phyloP scores from a whole-genome alignment of 2,888 invertebrate genomes.

The Pyrochroa serraticornis region DNA sequence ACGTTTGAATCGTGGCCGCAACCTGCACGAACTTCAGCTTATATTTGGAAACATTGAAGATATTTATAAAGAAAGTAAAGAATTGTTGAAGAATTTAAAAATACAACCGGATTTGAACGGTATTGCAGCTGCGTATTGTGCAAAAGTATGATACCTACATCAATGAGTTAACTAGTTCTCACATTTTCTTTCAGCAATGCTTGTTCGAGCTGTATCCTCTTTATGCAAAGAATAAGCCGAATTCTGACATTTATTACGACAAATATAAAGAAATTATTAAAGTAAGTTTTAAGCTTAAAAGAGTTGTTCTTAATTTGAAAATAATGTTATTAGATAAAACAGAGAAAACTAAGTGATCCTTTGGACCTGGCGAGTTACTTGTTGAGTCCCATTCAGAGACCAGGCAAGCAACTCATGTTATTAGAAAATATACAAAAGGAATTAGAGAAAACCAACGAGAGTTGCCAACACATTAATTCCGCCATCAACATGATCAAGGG shows the following conservation, averaged over 20 bases:
- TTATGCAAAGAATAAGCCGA: conserved; percentile 44
- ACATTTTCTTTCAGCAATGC: conserved; percentile 37
- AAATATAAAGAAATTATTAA: conserved; percentile 33
- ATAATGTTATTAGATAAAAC: conserved; percentile 47
- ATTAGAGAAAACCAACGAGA: neutral
- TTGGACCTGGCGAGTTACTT: conserved; percentile 40
- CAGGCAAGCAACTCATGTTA: conserved; percentile 38
- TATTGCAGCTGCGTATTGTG: conserved; percentile 30
- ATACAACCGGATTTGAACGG: neutral
- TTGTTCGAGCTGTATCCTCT: conserved; percentile 43
- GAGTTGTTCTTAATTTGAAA: conserved; percentile 11
- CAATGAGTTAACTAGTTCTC: neutral
- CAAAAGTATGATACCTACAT: conserved; percentile 32
- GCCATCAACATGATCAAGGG: neutral
- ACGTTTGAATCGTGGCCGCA: neutral
- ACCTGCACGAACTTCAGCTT: neutral
- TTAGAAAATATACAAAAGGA: conserved; percentile 36
- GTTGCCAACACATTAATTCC: neutral
- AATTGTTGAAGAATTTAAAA: conserved; percentile 34
- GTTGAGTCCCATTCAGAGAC: conserved; percentile 40
- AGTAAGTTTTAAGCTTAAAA: conserved; percentile 32
- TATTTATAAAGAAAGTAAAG: conserved; percentile 32
- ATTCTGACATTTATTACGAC: conserved; percentile 30
- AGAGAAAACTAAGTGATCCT: conserved; percentile 48
- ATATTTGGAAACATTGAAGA: conserved; percentile 40